Evolutionary conservation across 2,888 invertebrate genomes (phyloP).

Genomic region (Rhimphoctona megacephalus): DNA sequence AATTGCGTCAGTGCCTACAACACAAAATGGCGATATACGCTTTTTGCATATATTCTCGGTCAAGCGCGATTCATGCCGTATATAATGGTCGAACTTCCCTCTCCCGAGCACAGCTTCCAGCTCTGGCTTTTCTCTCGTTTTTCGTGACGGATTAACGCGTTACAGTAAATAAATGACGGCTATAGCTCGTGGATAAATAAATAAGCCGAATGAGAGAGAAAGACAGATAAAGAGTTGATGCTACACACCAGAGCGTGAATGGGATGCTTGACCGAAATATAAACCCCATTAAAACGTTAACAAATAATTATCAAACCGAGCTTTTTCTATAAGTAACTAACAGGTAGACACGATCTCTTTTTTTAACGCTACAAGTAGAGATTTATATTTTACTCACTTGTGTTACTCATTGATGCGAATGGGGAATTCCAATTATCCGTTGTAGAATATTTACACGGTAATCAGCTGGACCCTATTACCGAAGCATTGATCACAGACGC

Average conservation of each 20-base stretch:
- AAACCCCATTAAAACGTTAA: slow-evolving; percentile 58
- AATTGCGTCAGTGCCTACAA: slow-evolving; percentile 51
- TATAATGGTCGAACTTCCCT: slow-evolving; percentile 22
- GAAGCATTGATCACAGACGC: neutral
- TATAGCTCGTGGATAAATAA: slow-evolving; percentile 67
- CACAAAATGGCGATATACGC: slow-evolving; percentile 42
- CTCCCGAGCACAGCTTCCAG: slow-evolving; percentile 24
- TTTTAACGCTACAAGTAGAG: slow-evolving; percentile 1
- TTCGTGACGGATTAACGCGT: slow-evolving; percentile 69
- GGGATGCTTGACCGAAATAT: slow-evolving; percentile 2
- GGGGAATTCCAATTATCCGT: neutral
- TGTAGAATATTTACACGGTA: neutral
- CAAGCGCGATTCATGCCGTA: slow-evolving; percentile 15
- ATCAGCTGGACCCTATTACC: neutral
- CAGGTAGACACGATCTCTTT: neutral
- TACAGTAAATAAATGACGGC: slow-evolving; percentile 67
- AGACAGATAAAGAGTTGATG: slow-evolving; percentile 31
- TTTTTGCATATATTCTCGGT: slow-evolving; percentile 55
- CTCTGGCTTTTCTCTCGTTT: slow-evolving; percentile 55
- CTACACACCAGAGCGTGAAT: slow-evolving; percentile 21
- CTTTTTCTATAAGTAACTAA: slow-evolving; percentile 16
- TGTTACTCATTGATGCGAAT: neutral
- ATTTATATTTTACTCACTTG: neutral
- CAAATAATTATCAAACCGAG: slow-evolving; percentile 50
- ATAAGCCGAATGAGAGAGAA: slow-evolving; percentile 57